These are phyloP conservation scores for Herpailurus yagouaroundi DNA, from an alignment of 2,113 vertebrate genomes.

Conservation along the genomic window DNA sequence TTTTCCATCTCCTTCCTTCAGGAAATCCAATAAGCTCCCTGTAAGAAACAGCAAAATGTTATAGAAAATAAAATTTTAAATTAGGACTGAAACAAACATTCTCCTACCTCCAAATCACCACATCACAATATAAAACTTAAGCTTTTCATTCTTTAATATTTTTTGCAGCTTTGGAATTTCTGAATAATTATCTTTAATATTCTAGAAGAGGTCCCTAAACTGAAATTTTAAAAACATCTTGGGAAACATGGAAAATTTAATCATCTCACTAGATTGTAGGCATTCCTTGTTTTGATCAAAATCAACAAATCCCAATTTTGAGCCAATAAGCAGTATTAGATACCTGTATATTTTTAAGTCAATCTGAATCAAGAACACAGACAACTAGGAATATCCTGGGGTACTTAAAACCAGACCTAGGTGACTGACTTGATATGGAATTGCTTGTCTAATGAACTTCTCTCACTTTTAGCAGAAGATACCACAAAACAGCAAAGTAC, in stretches of 20 bases:
- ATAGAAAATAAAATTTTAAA: conserved; percentile 54
- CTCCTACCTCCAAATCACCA: neutral
- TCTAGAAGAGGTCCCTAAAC: neutral
- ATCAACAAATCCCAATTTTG: neutral
- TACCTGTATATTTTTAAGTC: conserved; percentile 8
- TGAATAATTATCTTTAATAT: conserved; percentile 23
- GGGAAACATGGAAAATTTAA: neutral
- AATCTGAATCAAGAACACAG: neutral
- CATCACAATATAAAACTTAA: neutral
- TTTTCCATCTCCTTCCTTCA: conserved; percentile 97
- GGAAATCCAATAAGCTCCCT: conserved; percentile 96
- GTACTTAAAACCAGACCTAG: neutral
- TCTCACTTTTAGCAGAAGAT: neutral
- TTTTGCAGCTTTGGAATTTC: neutral
- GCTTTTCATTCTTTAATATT: neutral
- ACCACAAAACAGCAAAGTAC: neutral
- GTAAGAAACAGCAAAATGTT: conserved; percentile 40
- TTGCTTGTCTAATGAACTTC: neutral
- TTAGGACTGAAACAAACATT: neutral
- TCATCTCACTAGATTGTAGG: neutral
- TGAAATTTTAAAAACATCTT: neutral
- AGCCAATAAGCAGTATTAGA: neutral
- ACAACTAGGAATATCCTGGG: neutral
- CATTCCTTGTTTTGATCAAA: neutral
- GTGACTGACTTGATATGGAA: neutral